These are phyloP conservation scores for Leucoma salicis DNA, from an alignment of 2,888 invertebrate genomes.

Conservation along the genomic window DNA sequence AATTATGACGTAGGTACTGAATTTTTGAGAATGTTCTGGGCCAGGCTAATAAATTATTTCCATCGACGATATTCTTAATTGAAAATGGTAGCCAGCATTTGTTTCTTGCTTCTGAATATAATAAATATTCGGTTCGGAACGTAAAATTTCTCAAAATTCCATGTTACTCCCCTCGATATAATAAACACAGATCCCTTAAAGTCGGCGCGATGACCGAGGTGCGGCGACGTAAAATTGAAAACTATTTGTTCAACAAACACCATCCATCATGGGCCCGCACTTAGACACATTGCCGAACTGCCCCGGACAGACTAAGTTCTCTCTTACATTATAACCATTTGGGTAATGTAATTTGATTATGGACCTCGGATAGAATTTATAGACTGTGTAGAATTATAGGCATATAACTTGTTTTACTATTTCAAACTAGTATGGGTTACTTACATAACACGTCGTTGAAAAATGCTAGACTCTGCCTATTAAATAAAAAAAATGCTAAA, in stretches of 20 bases:
- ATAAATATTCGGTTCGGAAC: no score
- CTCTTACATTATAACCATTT: slow-evolving; percentile 17
- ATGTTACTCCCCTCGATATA: background rate
- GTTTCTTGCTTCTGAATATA: no score
- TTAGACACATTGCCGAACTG: slow-evolving; percentile 64
- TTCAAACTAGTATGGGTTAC: no score
- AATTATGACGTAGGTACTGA: no score
- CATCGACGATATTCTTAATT: no score
- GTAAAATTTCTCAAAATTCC: no score
- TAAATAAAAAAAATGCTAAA: no score
- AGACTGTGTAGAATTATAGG: background rate
- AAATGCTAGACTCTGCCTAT: no score
- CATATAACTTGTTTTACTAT: background rate
- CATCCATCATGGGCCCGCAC: slow-evolving; percentile 72
- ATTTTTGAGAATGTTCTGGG: no score
- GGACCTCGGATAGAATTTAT: background rate
- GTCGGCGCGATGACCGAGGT: slow-evolving; percentile 17
- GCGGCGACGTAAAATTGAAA: slow-evolving; percentile 67
- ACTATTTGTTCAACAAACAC: slow-evolving; percentile 75
- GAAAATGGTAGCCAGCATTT: no score
- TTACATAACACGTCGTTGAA: no score
- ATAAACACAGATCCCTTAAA: slow-evolving; percentile 25
- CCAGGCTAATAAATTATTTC: no score
- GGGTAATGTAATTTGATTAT: slow-evolving; percentile 21
- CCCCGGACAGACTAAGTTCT: slow-evolving; percentile 24